Evolutionary conservation across 2,113 vertebrate genomes (phyloP), one percentile per base, ranked within the genome.

Genomic region (Plectropomus leopardus): DNA sequence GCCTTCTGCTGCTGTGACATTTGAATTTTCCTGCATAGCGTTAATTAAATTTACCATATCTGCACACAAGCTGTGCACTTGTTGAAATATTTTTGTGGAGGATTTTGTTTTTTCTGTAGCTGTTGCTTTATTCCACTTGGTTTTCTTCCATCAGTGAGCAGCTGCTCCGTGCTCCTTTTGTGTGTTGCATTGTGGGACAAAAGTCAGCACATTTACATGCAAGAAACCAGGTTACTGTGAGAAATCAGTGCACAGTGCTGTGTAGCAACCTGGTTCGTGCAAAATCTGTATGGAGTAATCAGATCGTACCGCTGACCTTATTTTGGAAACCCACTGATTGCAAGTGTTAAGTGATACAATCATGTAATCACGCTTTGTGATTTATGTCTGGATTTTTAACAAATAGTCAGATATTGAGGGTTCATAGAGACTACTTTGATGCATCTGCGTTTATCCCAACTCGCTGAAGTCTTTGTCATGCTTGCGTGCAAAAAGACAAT

Each of bases 81-180:
- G 15, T 44, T 44, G 6, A 9, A 40, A 40, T 10, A 10, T 10
- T 8, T 40, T 40, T 40, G 8, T 40, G 36, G 7, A 40, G 36
- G 36, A 40, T 40, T 40, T 40, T 40, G 8, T 40, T 7, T 40
- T 40, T 40, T 40, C 36, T 10, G 36, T n/a, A 40, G 36, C 36
- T 65, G 42, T 16, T 21, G 21, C 28, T 1, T 1, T 65, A 17
- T 24, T 24, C 44, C 32, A 26, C 9, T 23, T 15, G 21, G 9
- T 68, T 26, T 40, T 4, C 11, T 36, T 11, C 11, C 11, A 7
- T 54, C 28, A 55, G 76, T 74, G 71, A 70, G 64, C 82, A 73
- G 76, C 65, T 66, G 72, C 72, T 68, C 51, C n/a, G 11, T 58
- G 36, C 50, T 65, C 51, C 30, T 26, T 34, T n/a, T 66, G 53